phyloP scores from a whole-genome alignment of 23 tunicate species.

The Diplosoma virens region DNA sequence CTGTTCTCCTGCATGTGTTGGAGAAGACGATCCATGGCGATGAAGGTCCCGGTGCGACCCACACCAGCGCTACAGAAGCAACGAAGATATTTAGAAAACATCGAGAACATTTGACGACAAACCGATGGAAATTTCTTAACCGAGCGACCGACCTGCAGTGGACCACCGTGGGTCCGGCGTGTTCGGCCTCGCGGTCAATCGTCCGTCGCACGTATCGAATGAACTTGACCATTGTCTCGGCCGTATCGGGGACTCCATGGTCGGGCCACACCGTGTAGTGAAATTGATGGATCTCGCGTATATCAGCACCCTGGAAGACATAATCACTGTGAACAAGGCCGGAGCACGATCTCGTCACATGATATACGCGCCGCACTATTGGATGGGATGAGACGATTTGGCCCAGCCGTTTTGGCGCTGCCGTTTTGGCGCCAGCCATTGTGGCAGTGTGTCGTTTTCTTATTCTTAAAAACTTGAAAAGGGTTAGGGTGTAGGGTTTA shows the following conservation, averaged over 20 bases:
- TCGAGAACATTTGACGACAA: not conserved
- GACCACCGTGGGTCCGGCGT: constrained; percentile 86
- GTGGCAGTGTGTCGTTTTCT: too few species aligned
- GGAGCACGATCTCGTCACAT: too few species aligned
- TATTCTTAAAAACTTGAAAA: too few species aligned
- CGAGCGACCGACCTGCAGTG: constrained; percentile 87
- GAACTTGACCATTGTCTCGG: constrained; percentile 81
- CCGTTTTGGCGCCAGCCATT: too few species aligned
- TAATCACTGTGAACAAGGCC: too few species aligned
- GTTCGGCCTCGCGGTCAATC: constrained; percentile 60
- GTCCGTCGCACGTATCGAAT: constrained; percentile 65
- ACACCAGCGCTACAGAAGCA: constrained; percentile 77
- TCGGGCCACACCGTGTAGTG: constrained; percentile 99
- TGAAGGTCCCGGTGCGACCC: constrained; percentile 94
- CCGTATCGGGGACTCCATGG: constrained; percentile 90
- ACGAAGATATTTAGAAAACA: not conserved
- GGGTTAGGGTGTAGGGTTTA: too few species aligned
- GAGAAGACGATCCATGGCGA: constrained; percentile 86
- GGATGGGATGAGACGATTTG: too few species aligned
- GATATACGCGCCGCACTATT: too few species aligned
- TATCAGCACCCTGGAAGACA: constrained; percentile 80
- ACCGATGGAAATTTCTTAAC: not conserved
- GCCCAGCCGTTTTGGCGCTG: too few species aligned
- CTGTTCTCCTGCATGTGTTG: constrained; percentile 48
- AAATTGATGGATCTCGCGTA: constrained; percentile 67